Conservation (phyloP, 2,888 invertebrate genomes). For the Carabus problematicus region DNA sequence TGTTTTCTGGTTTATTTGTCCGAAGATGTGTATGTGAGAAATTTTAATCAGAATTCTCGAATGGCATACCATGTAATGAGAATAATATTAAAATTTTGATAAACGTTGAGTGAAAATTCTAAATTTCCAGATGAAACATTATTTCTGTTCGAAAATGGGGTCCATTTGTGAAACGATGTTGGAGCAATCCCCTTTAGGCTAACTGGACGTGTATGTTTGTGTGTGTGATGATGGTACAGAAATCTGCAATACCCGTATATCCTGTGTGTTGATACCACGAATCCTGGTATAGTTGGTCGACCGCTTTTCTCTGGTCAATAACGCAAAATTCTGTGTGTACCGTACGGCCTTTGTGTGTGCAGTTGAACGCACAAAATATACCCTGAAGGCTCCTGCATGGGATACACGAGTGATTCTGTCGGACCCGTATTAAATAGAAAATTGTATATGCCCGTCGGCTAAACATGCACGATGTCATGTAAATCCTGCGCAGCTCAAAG, state of each 20-base stretch:
- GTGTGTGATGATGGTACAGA: background rate
- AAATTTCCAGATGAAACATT: too few relatives aligned
- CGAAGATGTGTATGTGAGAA: too few relatives aligned
- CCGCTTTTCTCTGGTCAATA: constrained; percentile 8
- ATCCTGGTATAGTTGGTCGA: too few relatives aligned
- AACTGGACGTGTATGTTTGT: too few relatives aligned
- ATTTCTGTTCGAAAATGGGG: too few relatives aligned
- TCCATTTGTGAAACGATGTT: too few relatives aligned
- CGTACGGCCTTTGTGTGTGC: constrained; percentile 35
- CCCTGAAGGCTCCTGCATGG: constrained; percentile 30
- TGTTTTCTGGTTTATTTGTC: too few relatives aligned
- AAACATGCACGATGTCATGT: constrained; percentile 33
- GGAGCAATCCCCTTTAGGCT: too few relatives aligned
- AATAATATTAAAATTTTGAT: too few relatives aligned
- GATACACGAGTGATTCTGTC: constrained; percentile 38
- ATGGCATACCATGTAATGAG: too few relatives aligned
- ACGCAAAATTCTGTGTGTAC: constrained; percentile 18
- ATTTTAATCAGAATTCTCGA: too few relatives aligned
- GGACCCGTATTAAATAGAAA: constrained; percentile 38
- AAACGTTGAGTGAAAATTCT: too few relatives aligned
- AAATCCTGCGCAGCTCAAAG: constrained; percentile 1
- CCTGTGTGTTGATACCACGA: background rate
- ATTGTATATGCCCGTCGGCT: constrained; percentile 34
- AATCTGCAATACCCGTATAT: constrained; percentile 7
- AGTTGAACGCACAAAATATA: constrained; percentile 41